Conservation (phyloP, 2,888 invertebrate species). For the Metallyticus violacea region DNA sequence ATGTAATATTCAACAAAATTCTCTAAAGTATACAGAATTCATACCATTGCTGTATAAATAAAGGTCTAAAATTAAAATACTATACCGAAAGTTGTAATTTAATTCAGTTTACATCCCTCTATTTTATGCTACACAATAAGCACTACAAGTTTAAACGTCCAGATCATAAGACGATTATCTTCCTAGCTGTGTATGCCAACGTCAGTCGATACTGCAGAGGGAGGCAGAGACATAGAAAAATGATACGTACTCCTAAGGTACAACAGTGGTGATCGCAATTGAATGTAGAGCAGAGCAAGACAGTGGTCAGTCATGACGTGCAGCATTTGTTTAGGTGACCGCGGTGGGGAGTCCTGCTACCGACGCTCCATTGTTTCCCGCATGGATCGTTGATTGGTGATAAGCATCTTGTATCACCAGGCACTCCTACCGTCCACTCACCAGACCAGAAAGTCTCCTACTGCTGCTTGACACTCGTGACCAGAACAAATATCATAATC, state of each 20-base stretch:
- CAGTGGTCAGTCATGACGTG: background rate
- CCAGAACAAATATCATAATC: background rate
- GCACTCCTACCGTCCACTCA: background rate
- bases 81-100: too few relatives aligned
- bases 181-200: too few relatives aligned
- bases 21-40: too few relatives aligned
- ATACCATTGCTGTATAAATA: too few relatives aligned
- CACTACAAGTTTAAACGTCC: too few relatives aligned
- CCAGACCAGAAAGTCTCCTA: background rate
- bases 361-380: background rate
- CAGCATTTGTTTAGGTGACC: background rate
- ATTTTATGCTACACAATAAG: too few relatives aligned
- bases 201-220: background rate
- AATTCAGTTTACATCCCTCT: too few relatives aligned
- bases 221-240: background rate
- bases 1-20: too few relatives aligned
- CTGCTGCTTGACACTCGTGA: background rate
- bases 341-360: background rate
- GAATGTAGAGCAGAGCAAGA: background rate
- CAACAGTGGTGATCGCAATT: background rate
- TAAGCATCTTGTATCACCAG: background rate
- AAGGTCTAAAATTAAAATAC: too few relatives aligned
- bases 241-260: background rate
- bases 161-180: too few relatives aligned
- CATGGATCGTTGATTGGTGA: constrained; percentile 1